Evolutionary conservation across 2,797 vertebrate genomes (phyloP).

Genomic region (Phoeniculus purpureus): DNA sequence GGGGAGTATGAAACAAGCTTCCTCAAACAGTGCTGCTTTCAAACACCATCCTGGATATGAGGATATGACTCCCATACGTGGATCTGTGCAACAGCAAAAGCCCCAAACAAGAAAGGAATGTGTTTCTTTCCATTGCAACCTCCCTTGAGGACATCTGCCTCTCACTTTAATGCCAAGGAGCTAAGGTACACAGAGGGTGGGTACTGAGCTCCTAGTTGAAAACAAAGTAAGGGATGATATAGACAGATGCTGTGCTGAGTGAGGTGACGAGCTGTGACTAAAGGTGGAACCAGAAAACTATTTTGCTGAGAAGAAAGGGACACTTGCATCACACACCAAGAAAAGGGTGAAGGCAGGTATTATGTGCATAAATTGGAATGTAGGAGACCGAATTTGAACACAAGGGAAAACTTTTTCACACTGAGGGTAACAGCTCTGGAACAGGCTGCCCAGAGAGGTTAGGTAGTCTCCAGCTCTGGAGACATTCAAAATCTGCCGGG

Average conservation of each 20-base stretch:
- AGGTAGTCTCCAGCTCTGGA: too few relatives aligned
- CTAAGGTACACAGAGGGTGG: rapidly evolving
- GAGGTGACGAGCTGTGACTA: background rate
- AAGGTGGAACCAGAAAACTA: background rate
- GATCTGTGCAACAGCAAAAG: background rate
- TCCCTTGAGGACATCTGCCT: background rate
- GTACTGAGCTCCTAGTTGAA: background rate
- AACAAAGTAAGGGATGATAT: background rate
- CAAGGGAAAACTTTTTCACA: too few relatives aligned
- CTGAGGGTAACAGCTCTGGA: too few relatives aligned
- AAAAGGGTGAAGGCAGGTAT: background rate
- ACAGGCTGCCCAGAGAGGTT: too few relatives aligned
- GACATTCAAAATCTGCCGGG: too few relatives aligned
- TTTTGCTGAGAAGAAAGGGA: background rate
- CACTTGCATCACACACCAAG: background rate
- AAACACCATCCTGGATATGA: background rate
- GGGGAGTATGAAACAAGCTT: background rate
- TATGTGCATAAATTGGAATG: too few relatives aligned
- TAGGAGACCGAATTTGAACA: too few relatives aligned
- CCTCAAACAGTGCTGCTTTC: background rate
- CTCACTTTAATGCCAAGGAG: background rate
- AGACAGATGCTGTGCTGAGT: background rate
- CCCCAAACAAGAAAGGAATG: background rate
- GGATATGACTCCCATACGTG: background rate
- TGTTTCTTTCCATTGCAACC: background rate